Conservation (phyloP, 2,797 vertebrate genomes). For the Parambassis ranga region DNA sequence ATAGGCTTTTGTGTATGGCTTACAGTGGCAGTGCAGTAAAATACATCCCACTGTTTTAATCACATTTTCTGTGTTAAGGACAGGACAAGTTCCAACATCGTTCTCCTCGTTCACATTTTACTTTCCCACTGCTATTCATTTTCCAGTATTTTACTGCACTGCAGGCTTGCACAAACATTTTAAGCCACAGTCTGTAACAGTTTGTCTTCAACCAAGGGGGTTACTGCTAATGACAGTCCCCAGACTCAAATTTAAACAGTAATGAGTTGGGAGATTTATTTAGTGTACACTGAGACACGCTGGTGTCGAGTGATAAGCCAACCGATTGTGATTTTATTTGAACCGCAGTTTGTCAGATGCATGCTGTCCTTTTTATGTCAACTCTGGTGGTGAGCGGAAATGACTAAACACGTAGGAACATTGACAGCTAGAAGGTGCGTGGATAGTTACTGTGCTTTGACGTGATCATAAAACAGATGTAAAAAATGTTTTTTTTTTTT, state of each 20-base stretch:
- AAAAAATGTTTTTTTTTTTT: background rate
- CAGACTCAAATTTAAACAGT: slow-evolving; percentile 70
- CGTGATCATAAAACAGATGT: background rate
- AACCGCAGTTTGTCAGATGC: slow-evolving; percentile 28
- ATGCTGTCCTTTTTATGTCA: slow-evolving; percentile 34
- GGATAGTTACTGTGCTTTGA: background rate
- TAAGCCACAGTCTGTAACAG: slow-evolving; percentile 57
- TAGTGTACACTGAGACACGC: slow-evolving; percentile 53
- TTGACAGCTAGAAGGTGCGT: background rate
- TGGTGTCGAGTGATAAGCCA: slow-evolving; percentile 58
- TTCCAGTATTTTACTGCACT: slow-evolving; percentile 55
- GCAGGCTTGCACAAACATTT: slow-evolving; percentile 59
- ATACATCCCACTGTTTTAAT: slow-evolving; percentile 7
- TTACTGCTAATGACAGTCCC: slow-evolving; percentile 71
- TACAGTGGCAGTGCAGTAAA: background rate
- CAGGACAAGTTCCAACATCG: slow-evolving; percentile 3
- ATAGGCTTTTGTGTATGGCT: background rate
- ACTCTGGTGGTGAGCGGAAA: slow-evolving; percentile 6
- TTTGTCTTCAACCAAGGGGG: slow-evolving; percentile 64
- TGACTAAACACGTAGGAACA: slow-evolving; percentile 6
- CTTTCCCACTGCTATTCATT: slow-evolving; percentile 47
- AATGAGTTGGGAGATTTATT: slow-evolving; percentile 75
- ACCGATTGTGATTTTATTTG: slow-evolving; percentile 49
- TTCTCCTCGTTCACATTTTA: slow-evolving; percentile 20
- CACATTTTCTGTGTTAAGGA: slow-evolving; percentile 9